Evolutionary conservation across 2,797 vertebrate species (phyloP), one percentile per base, ranked within the genome.

Genomic region (Balearica regulorum): DNA sequence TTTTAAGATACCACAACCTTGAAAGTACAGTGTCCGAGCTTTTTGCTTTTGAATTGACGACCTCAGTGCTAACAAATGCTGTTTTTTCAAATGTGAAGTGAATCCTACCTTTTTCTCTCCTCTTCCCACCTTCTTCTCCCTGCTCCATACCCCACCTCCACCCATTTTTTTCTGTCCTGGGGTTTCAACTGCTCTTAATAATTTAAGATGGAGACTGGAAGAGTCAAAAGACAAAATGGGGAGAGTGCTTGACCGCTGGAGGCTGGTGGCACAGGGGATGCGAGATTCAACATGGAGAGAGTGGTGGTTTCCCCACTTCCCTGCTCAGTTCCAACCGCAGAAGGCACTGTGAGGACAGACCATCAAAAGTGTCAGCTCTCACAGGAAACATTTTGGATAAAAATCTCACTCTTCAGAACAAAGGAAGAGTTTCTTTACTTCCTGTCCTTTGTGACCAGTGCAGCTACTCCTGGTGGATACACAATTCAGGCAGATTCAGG

Each of bases 1-100:
- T 94, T 97, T 96, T 90, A 87, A 95, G 93, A 86, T 95, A 95
- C 10, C 65, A 17, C 97, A 95, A 89, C 96, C 96, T 97, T 96
- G 95, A 76, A 69, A 83, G 81, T 54, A 78, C 57, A 39, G 39
- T 3, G 14, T 21, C 13, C 35, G 85, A 90, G 65, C 57, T 72
- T 90, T 95, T 43, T 78, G 78, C 37, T 75, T 89, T 83, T 57
- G 79, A 69, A 24, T 24, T 54, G 49, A 28, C 3, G 6, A 20
- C 64, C 65, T 88, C 68, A 66, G 48, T 51, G 58, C 83, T 89
- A 44, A 17, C 37, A 83, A 92, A 46, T 13, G 41, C 20, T 12
- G 62, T 39, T 4, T 80, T 83, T 88, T 53, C 10, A n/a, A 61
- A 48, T 22, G 33, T 58, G 60, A 78, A 69, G n/a, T 43, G 39